Base-by-base conservation (phyloP, 2,113 vertebrate species). In the Cyphomyrus discorhynchus region DNA sequence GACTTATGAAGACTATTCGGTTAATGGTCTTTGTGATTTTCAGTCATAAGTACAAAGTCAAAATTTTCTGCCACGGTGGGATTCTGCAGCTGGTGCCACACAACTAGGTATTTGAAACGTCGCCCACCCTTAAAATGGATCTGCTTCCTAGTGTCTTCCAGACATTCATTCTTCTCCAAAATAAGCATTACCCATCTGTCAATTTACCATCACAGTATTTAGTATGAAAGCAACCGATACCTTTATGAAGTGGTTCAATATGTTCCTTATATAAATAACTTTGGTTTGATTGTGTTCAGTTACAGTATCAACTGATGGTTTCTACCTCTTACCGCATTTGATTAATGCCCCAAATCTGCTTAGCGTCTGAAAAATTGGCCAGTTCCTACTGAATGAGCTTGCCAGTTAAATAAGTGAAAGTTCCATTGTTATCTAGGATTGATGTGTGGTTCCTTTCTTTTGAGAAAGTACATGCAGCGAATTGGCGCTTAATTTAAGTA, bases 11-110 rank as follows among this genome's bases (percentile, higher is more conserved):
- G 74, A 92, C 89, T 66, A 83, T 91, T 89, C 89, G 91, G 90
- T 88, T 93, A 93, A 93, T 90, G 88, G 94, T 93, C 88, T 90
- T 90, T 87, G 92, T 93, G 91, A 91, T 91, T 87, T 91, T 52
- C 88, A 50, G 74, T 89, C 91, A 88, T 89, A 53, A 77, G 91
- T 31, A 89, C n/a, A 17, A 86, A n/a, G 52, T 27, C 46, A 58
- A 50, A 50, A 45, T 46, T 6, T 52, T 31, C 17, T 86, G 56
- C 66, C 66, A 24, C 31, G 49, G 27, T 15, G 9, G 83, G 27
- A 31, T 15, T 49, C 13, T 58, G 31, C 83, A 49, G 45, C 83
- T 6, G 58, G 52, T 89, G 53, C 52, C 52, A 66, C 42, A 58
- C 42, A 58, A 10, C 13, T 52, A 49, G 70, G 11, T 31, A 80